Conservation (phyloP, 64 coral and sea anemone species). For the Pachyseris speciosa region DNA sequence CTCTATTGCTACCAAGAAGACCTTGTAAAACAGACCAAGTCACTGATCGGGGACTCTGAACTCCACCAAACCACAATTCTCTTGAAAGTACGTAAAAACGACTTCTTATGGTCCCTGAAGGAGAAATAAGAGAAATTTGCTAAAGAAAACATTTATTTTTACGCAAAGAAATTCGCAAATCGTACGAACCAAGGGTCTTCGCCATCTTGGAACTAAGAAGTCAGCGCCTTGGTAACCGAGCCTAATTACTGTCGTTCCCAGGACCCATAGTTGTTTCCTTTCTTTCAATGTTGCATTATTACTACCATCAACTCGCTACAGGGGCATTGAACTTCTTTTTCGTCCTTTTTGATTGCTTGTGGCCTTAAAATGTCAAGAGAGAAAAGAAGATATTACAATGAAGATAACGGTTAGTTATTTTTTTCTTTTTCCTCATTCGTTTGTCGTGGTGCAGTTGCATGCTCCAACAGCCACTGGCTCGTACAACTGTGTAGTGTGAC, state of each 20-base stretch:
- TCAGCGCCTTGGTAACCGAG: slow-evolving; percentile 17
- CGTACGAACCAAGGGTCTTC: not conserved
- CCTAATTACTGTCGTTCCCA: not conserved
- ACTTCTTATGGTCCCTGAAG: not conserved
- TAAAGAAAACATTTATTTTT: not conserved
- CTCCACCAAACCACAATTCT: not conserved
- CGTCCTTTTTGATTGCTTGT: not conserved
- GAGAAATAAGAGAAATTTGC: not conserved
- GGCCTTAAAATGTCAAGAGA: slow-evolving; percentile 75
- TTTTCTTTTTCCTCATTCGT: not conserved
- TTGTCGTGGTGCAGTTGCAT: not conserved
- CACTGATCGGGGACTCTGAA: not conserved
- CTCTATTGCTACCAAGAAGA: not conserved
- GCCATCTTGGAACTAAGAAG: not conserved
- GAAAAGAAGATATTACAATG: slow-evolving; percentile 69
- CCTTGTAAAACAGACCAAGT: slow-evolving; percentile 19
- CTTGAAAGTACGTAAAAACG: slow-evolving; percentile 5
- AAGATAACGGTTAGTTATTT: slow-evolving; percentile 73
- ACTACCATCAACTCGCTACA: not conserved
- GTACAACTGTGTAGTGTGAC: too few species aligned
- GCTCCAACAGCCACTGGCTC: too few species aligned
- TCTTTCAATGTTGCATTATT: not conserved
- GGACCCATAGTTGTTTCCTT: not conserved
- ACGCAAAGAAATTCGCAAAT: not conserved
- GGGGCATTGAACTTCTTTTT: not conserved